Base-by-base conservation (phyloP, 2,797 vertebrate genomes). In the Aldrovandia affinis region DNA sequence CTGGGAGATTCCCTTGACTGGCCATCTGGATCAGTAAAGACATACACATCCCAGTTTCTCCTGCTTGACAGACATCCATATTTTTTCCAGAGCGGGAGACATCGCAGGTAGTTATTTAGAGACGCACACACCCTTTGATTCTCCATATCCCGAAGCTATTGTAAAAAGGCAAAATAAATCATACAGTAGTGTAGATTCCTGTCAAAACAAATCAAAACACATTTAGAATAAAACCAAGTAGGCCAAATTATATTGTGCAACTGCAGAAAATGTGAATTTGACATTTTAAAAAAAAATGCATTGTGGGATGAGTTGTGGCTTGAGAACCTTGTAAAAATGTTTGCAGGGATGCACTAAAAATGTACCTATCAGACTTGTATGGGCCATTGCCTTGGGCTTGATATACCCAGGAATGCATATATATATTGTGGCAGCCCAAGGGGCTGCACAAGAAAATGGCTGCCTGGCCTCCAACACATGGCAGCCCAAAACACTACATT, bases 1-100 rank as follows among this genome's bases (percentile, higher is more conserved):
- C 85, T 87, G 85, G 83, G 82, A 87, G 90, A 88, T 93, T 81
- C 87, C 90, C 90, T 88, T 91, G 87, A 88, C 90, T 90, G 88
- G 84, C 87, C 91, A 90, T 89, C 89, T 91, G 89, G 88, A 89
- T 87, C 90, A 85, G 85, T 82, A 78, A 83, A 88, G 89, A 91
- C 83, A 90, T 82, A 85, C 84, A 88, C 89, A 88, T 86, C 87
- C 86, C 89, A 87, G 78, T 84, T 86, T 81, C 85, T 81, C 87
- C 80, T 84, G 70, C 79, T 86, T 88, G 88, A 90, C 89, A 91
- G 89, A 90, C 83, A 88, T 86, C 81, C 77, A 59, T 85, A 88
- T 88, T 84, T 52, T 88, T 88, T 77, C 81, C 82, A 9, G 75
- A 84, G 86, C 84, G 77, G 84, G 20, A 85, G 80, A 81, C 85